Percentiles rank a stretch among this genome's conserved stretches.
These are phyloP conservation scores for Tachuris rubrigastra DNA, from an alignment of 2,113 vertebrate genomes.

Conservation along the genomic window DNA sequence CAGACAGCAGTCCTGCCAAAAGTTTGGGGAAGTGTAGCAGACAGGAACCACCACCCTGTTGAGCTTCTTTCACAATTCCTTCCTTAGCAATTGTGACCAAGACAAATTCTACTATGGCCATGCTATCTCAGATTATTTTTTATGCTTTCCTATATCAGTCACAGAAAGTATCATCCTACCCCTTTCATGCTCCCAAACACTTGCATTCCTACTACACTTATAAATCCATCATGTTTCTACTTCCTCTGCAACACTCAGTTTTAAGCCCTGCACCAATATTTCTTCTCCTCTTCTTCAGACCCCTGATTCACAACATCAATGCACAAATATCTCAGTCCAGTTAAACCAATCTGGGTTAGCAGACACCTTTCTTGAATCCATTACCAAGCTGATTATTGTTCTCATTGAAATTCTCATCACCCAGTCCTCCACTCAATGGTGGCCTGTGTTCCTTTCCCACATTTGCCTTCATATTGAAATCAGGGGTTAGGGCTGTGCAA, in stretches of 20 bases:
- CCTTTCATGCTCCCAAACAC: not conserved
- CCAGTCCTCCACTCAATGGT: not conserved
- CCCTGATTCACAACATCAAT: not conserved
- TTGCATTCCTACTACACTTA: not conserved
- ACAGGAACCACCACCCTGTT: not conserved
- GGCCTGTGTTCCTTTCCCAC: not conserved
- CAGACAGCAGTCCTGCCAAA: not conserved
- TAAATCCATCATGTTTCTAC: accelerated
- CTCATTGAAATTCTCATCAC: not conserved
- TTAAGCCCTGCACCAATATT: not conserved
- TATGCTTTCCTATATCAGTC: not conserved
- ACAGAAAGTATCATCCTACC: not conserved
- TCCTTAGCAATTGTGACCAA: not conserved
- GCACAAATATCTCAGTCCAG: not conserved
- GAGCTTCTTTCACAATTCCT: not conserved
- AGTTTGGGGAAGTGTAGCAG: not conserved
- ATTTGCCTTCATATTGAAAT: not conserved
- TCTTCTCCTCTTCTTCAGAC: not conserved
- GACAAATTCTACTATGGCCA: not conserved
- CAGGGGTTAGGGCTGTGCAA: not conserved
- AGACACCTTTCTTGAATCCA: not conserved
- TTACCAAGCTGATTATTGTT: not conserved
- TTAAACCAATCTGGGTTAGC: not conserved
- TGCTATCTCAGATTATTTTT: not conserved
- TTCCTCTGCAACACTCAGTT: not conserved